A percentile compares a stretch with the other conserved stretches of the same genome.
phyloP scores from a whole-genome alignment of 1,140 invertebrate species.

The Panagrolaimus sp. region DNA sequence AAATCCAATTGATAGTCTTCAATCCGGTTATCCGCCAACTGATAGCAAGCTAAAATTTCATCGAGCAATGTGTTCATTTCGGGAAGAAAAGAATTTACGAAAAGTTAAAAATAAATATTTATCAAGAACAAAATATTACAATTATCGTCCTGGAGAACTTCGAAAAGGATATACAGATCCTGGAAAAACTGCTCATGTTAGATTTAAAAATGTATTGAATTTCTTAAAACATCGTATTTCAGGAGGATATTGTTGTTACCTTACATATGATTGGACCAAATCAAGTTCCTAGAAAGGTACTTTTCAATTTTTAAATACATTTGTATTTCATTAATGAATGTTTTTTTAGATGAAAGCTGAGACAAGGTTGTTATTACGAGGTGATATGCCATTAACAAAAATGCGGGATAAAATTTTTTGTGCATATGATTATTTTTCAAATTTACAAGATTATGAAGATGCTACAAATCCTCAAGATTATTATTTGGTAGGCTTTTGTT shows the following conservation, averaged over 20 bases:
- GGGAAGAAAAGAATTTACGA: neutral
- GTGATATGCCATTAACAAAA: conserved; percentile 57
- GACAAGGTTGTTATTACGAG: conserved; percentile 58
- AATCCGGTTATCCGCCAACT: neutral
- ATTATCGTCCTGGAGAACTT: neutral
- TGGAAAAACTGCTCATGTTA: neutral
- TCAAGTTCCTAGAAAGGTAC: conserved; percentile 18
- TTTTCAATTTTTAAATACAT: neutral
- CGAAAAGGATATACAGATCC: conserved; percentile 11
- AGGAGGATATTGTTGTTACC: conserved; percentile 36
- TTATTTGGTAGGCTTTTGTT: conserved; percentile 35
- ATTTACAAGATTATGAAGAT: conserved; percentile 58
- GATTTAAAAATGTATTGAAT: no score
- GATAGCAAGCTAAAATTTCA: neutral
- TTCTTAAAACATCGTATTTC: no score
- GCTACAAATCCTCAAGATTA: conserved; percentile 44
- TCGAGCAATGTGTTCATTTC: neutral
- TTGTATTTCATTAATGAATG: conserved; percentile 22
- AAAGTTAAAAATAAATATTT: neutral
- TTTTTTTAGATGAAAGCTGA: conserved; percentile 48
- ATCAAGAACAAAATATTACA: neutral
- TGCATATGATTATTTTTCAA: conserved; percentile 55
- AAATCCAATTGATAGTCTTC: neutral
- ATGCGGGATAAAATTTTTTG: conserved; percentile 60
- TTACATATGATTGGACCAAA: conserved; percentile 39